A percentile compares a stretch with the other conserved stretches of the same genome.
Evolutionary conservation across 2,113 vertebrate species (phyloP).

Genomic region (Dromiciops gliroides): DNA sequence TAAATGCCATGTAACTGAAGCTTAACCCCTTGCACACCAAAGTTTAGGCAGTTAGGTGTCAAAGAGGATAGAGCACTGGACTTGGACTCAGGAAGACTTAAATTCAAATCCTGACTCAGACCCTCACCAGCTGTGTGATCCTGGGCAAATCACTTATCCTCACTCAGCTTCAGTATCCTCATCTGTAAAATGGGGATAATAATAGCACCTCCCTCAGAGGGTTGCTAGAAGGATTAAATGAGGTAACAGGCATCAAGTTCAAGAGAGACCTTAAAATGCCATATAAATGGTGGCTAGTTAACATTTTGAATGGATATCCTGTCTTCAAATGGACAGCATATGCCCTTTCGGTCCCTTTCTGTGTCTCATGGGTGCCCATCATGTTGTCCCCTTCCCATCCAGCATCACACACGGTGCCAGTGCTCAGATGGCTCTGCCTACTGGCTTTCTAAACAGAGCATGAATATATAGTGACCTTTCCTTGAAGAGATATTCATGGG

Average conservation of each 20-base stretch:
- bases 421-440: too few species aligned
- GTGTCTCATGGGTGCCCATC: neutral
- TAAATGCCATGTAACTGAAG: neutral
- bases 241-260: neutral
- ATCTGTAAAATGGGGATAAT: too few species aligned
- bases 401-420: neutral
- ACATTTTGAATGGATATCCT: neutral
- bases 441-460: too few species aligned
- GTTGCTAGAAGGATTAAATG: neutral
- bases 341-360: neutral
- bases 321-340: neutral
- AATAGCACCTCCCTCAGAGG: neutral
- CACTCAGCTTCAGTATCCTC: neutral
- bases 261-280: too few species aligned
- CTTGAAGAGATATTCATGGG: neutral
- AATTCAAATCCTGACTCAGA: too few species aligned
- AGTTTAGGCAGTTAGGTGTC: neutral
- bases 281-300: too few species aligned
- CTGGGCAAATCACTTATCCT: too few species aligned
- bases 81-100: too few species aligned
- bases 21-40: neutral
- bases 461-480: too few species aligned
- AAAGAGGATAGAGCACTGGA: neutral
- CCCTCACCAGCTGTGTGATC: too few species aligned
- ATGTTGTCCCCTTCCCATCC: neutral